A percentile compares a stretch with the other conserved stretches of the same genome.
Conservation (phyloP, 2,113 vertebrate species). For the Mixornis gularis region DNA sequence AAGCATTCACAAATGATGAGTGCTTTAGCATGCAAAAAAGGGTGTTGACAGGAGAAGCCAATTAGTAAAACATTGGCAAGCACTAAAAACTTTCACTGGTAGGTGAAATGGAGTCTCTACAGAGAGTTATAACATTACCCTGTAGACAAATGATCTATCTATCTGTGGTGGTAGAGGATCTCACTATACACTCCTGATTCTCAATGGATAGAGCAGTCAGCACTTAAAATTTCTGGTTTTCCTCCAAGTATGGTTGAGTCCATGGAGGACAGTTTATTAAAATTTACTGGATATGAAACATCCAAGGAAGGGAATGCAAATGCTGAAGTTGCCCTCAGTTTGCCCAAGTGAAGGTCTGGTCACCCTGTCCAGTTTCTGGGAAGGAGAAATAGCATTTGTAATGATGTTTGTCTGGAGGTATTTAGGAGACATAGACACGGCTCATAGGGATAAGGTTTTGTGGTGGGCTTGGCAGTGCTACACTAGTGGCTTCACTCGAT, state of each 20-base stretch:
- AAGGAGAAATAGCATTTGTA: background rate
- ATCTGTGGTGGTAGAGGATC: background rate
- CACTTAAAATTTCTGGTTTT: background rate
- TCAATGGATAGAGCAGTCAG: background rate
- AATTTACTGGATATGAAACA: background rate
- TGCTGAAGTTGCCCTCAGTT: background rate
- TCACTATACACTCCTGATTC: background rate
- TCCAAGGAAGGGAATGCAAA: background rate
- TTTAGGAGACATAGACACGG: background rate
- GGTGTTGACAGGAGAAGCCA: background rate
- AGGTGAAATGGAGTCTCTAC: background rate
- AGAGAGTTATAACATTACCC: background rate
- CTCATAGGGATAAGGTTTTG: background rate
- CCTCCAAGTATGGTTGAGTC: background rate
- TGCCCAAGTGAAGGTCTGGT: background rate
- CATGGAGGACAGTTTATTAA: background rate
- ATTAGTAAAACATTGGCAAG: background rate
- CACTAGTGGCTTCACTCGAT: no score
- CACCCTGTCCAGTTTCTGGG: background rate
- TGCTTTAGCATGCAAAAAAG: background rate
- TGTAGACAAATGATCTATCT: background rate
- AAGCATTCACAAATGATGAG: background rate
- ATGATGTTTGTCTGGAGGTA: background rate
- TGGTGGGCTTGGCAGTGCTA: background rate
- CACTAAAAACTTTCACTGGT: background rate